Percentiles rank a stretch among this genome's conserved stretches.
Conservation (phyloP, 64 coral and sea anemone genomes). For the Montipora sp. region DNA sequence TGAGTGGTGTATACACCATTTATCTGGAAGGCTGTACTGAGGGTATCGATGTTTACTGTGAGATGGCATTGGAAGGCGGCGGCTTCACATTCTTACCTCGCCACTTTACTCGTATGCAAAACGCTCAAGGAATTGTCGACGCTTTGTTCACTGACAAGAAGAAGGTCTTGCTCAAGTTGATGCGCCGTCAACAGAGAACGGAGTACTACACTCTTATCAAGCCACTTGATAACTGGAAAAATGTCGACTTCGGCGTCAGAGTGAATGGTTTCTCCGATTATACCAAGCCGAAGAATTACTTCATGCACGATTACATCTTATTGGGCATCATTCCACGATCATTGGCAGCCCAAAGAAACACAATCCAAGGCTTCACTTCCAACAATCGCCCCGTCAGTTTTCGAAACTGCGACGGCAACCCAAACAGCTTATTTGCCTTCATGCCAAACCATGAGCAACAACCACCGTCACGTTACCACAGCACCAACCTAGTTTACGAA, state of each 20-base stretch:
- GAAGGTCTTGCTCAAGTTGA: conserved; percentile 61
- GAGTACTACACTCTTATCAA: conserved; percentile 62
- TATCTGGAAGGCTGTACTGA: too few relatives aligned
- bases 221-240: background rate
- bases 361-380: conserved; percentile 50
- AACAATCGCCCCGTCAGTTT: conserved; percentile 37
- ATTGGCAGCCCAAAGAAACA: background rate
- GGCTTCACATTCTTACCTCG: conserved; percentile 71
- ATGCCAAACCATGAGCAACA: conserved; percentile 60
- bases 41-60: conserved; percentile 62
- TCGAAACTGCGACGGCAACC: conserved; percentile 60
- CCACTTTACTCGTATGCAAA: background rate
- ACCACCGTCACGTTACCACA: background rate
- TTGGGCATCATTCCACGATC: conserved; percentile 41
- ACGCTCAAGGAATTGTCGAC: background rate
- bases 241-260: background rate
- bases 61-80: conserved; percentile 56
- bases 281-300: conserved; percentile 3
- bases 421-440: conserved; percentile 69
- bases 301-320: conserved; percentile 56
- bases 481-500: background rate
- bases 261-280: conserved; percentile 49
- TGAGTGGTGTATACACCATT: too few relatives aligned
- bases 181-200: background rate
- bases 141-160: conserved; percentile 51